Conservation (phyloP, 2,113 vertebrate species). For the Xyrauchen texanus region DNA sequence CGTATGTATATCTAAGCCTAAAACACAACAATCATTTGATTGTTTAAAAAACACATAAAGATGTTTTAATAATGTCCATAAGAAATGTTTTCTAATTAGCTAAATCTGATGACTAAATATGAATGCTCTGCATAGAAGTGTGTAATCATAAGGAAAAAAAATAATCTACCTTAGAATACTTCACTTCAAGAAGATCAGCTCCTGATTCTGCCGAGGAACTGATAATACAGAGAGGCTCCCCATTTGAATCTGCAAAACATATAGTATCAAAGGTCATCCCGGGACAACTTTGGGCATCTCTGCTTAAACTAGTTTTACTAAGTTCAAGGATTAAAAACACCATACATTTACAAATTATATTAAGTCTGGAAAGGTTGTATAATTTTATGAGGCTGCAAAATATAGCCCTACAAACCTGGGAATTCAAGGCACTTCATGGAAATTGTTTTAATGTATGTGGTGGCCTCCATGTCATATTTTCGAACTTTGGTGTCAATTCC, state of each 20-base stretch:
- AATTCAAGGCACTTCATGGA: slow-evolving; percentile 84
- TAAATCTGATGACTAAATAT: too few relatives aligned
- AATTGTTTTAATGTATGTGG: slow-evolving; percentile 84
- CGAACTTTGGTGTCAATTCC: slow-evolving; percentile 82
- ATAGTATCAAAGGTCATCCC: not conserved
- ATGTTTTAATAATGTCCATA: too few relatives aligned
- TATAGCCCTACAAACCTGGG: slow-evolving; percentile 67
- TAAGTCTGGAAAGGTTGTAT: not conserved
- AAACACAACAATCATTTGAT: not conserved
- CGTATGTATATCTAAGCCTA: not conserved
- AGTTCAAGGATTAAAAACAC: too few relatives aligned
- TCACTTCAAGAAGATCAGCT: slow-evolving; percentile 89
- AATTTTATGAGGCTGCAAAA: not conserved
- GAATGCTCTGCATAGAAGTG: too few relatives aligned
- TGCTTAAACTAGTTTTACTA: too few relatives aligned
- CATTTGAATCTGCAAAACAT: slow-evolving; percentile 73
- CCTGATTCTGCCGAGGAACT: slow-evolving; percentile 81
- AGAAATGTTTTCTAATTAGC: too few relatives aligned
- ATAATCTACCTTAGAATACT: slow-evolving; percentile 84
- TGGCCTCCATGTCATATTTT: slow-evolving; percentile 79
- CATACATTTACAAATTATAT: not conserved
- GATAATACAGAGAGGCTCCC: slow-evolving; percentile 81
- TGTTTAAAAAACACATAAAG: too few relatives aligned
- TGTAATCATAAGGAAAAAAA: not conserved
- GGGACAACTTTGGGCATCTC: too few relatives aligned